Conservation (phyloP, 2,888 invertebrate species). For the Phalera bucephala region DNA sequence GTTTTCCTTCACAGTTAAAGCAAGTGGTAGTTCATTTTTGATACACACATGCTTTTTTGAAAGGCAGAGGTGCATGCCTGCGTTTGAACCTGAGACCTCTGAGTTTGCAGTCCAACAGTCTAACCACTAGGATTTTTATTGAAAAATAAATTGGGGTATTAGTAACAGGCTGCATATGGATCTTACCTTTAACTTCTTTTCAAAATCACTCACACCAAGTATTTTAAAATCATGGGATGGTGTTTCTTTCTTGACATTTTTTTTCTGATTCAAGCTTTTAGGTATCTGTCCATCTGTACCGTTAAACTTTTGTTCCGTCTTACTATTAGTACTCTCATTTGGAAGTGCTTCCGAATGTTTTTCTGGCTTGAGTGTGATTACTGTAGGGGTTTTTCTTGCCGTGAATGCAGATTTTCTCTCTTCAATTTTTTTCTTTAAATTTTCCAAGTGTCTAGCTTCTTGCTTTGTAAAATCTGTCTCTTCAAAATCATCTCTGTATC, state of each 20-base stretch:
- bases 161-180: too few species aligned
- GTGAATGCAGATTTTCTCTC: constrained; percentile 67
- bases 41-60: too few species aligned
- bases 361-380: constrained; percentile 38
- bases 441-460: constrained; percentile 82
- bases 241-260: constrained; percentile 25
- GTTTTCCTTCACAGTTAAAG: too few species aligned
- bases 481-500: constrained; percentile 72
- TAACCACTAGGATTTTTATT: too few species aligned
- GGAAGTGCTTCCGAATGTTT: constrained; percentile 12
- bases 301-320: constrained; percentile 28
- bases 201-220: constrained; percentile 85
- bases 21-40: too few species aligned
- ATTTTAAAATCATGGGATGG: constrained; percentile 83
- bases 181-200: constrained; percentile 79
- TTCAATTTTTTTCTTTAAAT: constrained; percentile 84
- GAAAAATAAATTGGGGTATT: too few species aligned
- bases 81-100: too few species aligned
- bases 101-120: too few species aligned
- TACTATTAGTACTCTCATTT: constrained; percentile 38
- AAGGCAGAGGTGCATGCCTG: too few species aligned
- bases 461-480: constrained; percentile 58
- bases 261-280: constrained; percentile 18
- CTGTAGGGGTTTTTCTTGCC: constrained; percentile 42
- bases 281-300: constrained; percentile 11